Percentiles rank a stretch among this genome's conserved stretches.
phyloP scores from a whole-genome alignment of 2,113 vertebrate species.

The Carassius auratus region DNA sequence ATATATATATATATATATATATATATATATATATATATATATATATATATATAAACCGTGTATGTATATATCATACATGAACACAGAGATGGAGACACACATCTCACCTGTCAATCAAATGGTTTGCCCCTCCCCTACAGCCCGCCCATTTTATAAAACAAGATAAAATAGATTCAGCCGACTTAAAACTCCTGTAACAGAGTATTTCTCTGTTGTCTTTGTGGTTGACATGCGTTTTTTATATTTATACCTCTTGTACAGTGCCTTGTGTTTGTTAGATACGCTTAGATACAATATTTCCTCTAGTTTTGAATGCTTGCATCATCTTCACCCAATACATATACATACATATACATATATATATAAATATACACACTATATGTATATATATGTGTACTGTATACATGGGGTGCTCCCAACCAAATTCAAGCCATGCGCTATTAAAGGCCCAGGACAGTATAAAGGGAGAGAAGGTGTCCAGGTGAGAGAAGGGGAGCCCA shows the following conservation, averaged over 20 bases:
- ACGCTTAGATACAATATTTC: not conserved
- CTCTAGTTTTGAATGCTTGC: not conserved
- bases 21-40: no score
- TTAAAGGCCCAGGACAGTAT: slow-evolving; percentile 73
- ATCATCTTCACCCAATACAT: slow-evolving; percentile 1
- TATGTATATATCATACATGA: slow-evolving; percentile 79
- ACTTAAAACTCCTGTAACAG: slow-evolving; percentile 27
- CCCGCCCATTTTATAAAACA: slow-evolving; percentile 63
- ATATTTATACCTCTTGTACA: not conserved
- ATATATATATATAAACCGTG: slow-evolving; percentile 73
- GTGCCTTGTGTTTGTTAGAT: not conserved
- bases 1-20: no score
- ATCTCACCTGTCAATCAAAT: slow-evolving; percentile 65
- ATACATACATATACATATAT: not conserved
- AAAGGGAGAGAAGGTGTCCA: slow-evolving; percentile 37
- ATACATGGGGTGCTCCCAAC: slow-evolving; percentile 79
- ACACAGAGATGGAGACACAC: slow-evolving; percentile 73
- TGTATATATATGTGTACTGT: not conserved
- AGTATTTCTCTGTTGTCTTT: slow-evolving; percentile 20
- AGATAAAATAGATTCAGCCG: slow-evolving; percentile 41
- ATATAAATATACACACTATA: not conserved
- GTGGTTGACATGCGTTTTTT: slow-evolving; percentile 31
- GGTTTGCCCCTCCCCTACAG: slow-evolving; percentile 17
- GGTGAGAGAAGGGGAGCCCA: slow-evolving; percentile 38
- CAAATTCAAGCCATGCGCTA: slow-evolving; percentile 94